Percentiles rank a stretch among this genome's conserved stretches.
Evolutionary conservation across 2,888 invertebrate species (phyloP).

Genomic region (Nemurella pictetii): DNA sequence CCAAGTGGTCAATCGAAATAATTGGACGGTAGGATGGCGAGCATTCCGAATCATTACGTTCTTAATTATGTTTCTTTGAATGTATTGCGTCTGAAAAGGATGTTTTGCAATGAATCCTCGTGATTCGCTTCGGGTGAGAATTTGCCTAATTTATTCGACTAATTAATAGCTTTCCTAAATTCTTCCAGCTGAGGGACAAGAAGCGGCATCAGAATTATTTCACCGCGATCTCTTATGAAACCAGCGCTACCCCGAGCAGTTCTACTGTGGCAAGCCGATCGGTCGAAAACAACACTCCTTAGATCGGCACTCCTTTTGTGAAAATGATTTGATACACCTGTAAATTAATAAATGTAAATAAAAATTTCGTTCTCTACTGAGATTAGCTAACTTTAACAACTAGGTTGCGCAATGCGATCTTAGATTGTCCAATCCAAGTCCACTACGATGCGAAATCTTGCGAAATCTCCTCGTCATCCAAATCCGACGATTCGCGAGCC

Average conservation of each 20-base stretch:
- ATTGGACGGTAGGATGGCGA: constrained; percentile 11
- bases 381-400: not conserved
- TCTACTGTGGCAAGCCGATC: not conserved
- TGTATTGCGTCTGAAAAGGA: not conserved
- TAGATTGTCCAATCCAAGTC: not conserved
- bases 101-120: not conserved
- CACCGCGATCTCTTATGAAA: not conserved
- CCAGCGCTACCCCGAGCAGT: not conserved
- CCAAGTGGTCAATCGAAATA: constrained; percentile 18
- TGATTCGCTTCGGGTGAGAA: not conserved
- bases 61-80: not conserved
- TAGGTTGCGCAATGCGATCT: not conserved
- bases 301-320: too few species aligned
- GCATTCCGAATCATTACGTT: not conserved
- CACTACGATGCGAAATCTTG: too few species aligned
- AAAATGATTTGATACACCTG: not conserved
- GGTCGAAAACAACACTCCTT: too few species aligned
- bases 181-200: not conserved
- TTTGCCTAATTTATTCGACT: not conserved
- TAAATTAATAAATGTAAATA: not conserved
- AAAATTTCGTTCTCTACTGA: not conserved
- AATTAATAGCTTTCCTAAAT: not conserved
- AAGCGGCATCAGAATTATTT: constrained; percentile 1
- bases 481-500: not conserved
- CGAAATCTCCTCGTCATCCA: not conserved